Evolutionary conservation across 2,113 vertebrate species (phyloP).

Genomic region (Chionodraco myersi): DNA sequence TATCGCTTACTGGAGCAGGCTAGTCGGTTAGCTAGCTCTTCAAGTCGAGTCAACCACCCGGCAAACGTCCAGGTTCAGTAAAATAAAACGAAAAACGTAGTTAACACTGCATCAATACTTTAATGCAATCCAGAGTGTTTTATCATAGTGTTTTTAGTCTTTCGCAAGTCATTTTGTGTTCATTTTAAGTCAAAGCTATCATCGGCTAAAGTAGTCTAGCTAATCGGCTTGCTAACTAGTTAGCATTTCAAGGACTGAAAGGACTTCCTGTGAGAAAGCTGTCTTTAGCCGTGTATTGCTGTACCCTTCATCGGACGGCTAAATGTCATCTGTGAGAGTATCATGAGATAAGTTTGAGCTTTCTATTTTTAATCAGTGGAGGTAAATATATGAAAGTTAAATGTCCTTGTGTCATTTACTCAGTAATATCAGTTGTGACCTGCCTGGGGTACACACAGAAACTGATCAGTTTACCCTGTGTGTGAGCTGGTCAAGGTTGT

Average conservation of each 20-base stretch:
- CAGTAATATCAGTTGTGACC: background rate
- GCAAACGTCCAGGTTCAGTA: background rate
- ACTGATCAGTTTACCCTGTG: no score
- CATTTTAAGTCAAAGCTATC: fast-evolving
- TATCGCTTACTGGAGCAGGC: background rate
- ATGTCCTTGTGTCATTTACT: background rate
- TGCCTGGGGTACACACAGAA: no score
- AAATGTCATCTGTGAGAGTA: background rate
- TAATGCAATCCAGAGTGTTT: fast-evolving
- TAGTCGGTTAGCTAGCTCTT: conserved; percentile 26
- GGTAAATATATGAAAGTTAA: background rate
- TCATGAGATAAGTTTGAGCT: no score
- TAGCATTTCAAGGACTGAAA: conserved; percentile 66
- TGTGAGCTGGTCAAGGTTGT: no score
- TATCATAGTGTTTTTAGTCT: background rate
- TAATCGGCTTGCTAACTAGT: conserved; percentile 28
- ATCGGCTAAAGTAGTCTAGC: background rate
- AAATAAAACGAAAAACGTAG: fast-evolving
- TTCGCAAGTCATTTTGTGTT: fast-evolving
- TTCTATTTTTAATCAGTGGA: fast-evolving
- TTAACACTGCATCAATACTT: fast-evolving
- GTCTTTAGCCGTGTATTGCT: no score
- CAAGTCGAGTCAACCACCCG: conserved; percentile 4
- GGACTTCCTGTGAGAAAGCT: conserved; percentile 51
- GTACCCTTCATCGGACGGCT: background rate